Evolutionary conservation across 2,888 invertebrate species (phyloP).

Genomic region (Agrotis puta): DNA sequence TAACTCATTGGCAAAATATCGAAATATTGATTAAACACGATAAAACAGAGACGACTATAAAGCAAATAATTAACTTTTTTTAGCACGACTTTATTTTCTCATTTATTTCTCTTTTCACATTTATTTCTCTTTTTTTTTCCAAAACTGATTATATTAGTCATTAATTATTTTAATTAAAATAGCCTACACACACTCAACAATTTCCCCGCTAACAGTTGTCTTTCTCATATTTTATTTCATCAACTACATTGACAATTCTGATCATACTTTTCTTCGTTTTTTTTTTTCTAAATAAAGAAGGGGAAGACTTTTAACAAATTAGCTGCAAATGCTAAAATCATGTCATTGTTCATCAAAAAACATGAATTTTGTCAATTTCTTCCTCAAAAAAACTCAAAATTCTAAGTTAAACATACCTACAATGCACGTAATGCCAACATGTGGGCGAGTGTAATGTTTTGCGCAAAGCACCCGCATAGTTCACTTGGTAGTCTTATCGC

Average conservation of each 20-base stretch:
- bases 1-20: no score
- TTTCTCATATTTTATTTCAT: background rate
- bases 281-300: background rate
- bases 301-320: background rate
- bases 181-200: background rate
- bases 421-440: conserved; percentile 61
- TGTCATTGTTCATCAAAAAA: background rate
- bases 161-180: background rate
- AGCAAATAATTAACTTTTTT: no score
- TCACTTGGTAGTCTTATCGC: conserved; percentile 57
- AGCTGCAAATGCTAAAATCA: background rate
- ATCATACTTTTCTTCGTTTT: background rate
- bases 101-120: no score
- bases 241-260: background rate
- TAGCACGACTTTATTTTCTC: no score
- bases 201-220: background rate
- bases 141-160: background rate
- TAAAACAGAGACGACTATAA: no score
- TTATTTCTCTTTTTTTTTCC: no score
- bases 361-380: background rate
- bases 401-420: conserved; percentile 1
- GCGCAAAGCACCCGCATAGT: conserved; percentile 84
- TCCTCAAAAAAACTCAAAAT: conserved; percentile 18
- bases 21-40: no score
- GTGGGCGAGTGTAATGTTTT: conserved; percentile 69